Percentiles rank a stretch among this genome's conserved stretches.
phyloP scores from a whole-genome alignment of 2,113 vertebrate species.

The Mugil cephalus region DNA sequence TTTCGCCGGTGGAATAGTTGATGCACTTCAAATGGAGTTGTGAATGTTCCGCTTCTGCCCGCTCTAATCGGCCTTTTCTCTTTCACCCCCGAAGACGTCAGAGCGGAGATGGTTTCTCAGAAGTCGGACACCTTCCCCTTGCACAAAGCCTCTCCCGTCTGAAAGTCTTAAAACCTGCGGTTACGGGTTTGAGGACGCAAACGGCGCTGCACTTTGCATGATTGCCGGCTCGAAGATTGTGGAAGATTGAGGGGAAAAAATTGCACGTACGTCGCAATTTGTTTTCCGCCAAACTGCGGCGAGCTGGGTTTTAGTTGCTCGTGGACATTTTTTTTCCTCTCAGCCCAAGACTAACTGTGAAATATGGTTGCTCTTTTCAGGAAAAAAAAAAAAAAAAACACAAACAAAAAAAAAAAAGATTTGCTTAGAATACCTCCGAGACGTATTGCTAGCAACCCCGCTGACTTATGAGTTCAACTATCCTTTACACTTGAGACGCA shows the following conservation, averaged over 20 bases:
- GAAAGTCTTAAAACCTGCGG: neutral
- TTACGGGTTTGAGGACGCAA: neutral
- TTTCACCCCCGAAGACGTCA: neutral
- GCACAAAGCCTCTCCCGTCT: neutral
- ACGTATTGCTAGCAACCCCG: slow-evolving; percentile 10
- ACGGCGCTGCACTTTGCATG: neutral
- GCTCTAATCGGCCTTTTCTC: neutral
- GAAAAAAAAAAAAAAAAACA: neutral
- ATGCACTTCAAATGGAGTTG: neutral
- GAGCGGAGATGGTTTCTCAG: neutral
- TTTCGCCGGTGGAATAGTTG: neutral
- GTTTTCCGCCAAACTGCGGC: slow-evolving; percentile 16
- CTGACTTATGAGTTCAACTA: slow-evolving; percentile 67
- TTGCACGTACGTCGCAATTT: neutral
- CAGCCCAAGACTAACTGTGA: slow-evolving; percentile 11
- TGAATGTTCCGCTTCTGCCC: neutral
- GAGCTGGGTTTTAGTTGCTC: no score
- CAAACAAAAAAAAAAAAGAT: slow-evolving; percentile 8
- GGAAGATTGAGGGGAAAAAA: neutral
- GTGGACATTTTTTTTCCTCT: slow-evolving; percentile 21
- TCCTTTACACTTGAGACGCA: slow-evolving; percentile 40
- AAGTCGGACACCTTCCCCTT: neutral
- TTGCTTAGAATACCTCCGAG: slow-evolving; percentile 16
- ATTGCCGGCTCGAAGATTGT: slow-evolving; percentile 12
- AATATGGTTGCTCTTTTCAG: slow-evolving; percentile 11